Evolutionary conservation across 2,888 invertebrate species (phyloP).

Genomic region (Cyclophora punctaria): DNA sequence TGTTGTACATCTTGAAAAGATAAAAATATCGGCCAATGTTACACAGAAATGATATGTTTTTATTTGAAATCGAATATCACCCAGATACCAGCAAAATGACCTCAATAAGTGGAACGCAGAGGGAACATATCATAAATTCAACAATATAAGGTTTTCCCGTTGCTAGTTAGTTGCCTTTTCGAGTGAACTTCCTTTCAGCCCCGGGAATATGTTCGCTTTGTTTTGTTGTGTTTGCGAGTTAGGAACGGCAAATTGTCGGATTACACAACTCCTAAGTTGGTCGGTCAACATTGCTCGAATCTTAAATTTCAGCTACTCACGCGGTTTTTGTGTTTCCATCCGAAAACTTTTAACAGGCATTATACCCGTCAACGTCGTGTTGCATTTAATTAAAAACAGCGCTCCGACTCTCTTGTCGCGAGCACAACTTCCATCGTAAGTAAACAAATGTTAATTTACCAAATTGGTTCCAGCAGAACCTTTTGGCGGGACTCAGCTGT

Average conservation of each 20-base stretch:
- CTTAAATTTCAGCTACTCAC: conserved; percentile 44
- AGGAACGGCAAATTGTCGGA: conserved; percentile 66
- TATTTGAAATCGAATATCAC: conserved; percentile 53
- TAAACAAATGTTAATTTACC: conserved; percentile 43
- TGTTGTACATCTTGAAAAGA: too few relatives aligned
- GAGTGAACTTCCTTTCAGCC: conserved; percentile 65
- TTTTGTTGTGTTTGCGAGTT: conserved; percentile 71
- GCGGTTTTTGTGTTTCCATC: conserved; percentile 45
- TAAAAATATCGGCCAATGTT: too few relatives aligned
- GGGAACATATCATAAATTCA: conserved; percentile 63
- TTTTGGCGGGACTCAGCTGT: conserved; percentile 32
- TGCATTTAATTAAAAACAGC: conserved; percentile 31
- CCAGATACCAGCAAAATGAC: conserved; percentile 50
- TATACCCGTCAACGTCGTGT: conserved; percentile 22
- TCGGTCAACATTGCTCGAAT: conserved; percentile 60
- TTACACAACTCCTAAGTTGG: conserved; percentile 68
- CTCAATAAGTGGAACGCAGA: conserved; percentile 52
- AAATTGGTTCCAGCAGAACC: conserved; percentile 42
- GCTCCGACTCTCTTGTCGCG: conserved; percentile 31
- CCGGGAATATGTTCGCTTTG: conserved; percentile 66
- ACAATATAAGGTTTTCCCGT: conserved; percentile 64
- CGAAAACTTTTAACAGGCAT: conserved; percentile 29
- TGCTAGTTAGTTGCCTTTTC: conserved; percentile 69
- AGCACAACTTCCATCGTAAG: conserved; percentile 44
- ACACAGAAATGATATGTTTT: conserved; percentile 32